Percentiles rank a stretch among this genome's conserved stretches.
phyloP scores from a whole-genome alignment of 2,888 invertebrate species.

The Tenodera sinensis region DNA sequence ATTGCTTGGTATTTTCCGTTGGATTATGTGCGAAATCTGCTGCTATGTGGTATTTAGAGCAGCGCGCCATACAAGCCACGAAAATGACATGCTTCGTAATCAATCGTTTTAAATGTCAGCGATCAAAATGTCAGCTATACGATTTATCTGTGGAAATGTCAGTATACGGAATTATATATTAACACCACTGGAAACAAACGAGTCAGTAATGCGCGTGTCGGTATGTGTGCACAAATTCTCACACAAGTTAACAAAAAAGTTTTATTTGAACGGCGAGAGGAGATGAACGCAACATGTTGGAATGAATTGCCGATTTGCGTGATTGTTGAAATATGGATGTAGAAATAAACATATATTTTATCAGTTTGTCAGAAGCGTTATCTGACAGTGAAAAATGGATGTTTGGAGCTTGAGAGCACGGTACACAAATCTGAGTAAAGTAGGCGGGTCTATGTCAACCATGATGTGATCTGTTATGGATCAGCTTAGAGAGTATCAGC shows the following conservation, averaged over 20 bases:
- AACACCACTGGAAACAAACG: background rate
- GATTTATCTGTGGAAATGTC: slow-evolving; percentile 5
- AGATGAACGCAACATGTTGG: background rate
- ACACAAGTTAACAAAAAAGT: background rate
- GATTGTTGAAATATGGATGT: background rate
- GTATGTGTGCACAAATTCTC: background rate
- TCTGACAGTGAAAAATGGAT: slow-evolving; percentile 8
- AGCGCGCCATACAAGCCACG: background rate
- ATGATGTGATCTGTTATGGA: too few species aligned
- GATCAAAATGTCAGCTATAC: slow-evolving; percentile 5
- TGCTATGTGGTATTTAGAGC: background rate
- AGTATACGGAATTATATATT: background rate
- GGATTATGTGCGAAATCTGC: background rate
- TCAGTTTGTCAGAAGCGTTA: background rate
- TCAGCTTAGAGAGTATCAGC: too few species aligned
- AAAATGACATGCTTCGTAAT: background rate
- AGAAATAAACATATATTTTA: background rate
- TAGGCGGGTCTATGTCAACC: background rate
- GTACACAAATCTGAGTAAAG: background rate
- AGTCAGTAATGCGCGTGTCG: background rate
- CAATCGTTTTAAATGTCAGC: slow-evolving; percentile 7
- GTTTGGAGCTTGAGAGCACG: background rate
- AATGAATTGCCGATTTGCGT: slow-evolving; percentile 12
- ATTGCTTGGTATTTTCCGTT: background rate
- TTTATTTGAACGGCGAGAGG: background rate